Evolutionary conservation across 2,797 vertebrate species (phyloP), one percentile per base, ranked within the genome.

Genomic region (Heterohyrax brucei): DNA sequence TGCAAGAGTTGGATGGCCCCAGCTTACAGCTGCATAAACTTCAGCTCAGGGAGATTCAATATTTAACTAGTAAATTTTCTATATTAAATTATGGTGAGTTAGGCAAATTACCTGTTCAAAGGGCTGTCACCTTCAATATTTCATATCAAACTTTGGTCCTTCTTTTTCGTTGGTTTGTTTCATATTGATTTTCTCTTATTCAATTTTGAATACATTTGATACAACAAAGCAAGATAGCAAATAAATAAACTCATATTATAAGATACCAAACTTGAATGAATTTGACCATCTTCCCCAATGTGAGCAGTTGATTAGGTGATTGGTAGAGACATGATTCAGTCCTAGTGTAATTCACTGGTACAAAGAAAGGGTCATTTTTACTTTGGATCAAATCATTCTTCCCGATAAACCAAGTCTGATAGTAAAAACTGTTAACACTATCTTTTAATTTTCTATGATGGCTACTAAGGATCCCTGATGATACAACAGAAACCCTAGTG

Each of bases 161-260:
- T 56, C 56, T 76, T 94, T 50, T 24, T 19, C 91, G 39, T 39
- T 39, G 39, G 39, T 88, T 89, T 9, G n/a, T 78, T 78, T 93
- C 1, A 30, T 84, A 28, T 73, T 88, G 44, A 83, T 4, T 81
- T 14, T 18, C 53, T 46, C 18, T 28, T 62, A 48, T 53, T 46
- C 33, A 26, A 8, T 10, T 1, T 76, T 80, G n/a, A 3, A 19
- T 80, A 61, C 10, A 44, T 72, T 50, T 56, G 53, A 16, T 95
- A 21, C 39, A 84, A 62, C 28, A 83, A 85, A 92, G 18, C 28
- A 68, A 19, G 28, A 64, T 16, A 46, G 1, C 19, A 81, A 77
- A 72, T 33, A 19, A 33, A 53, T 73, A 33, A 44, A 24, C 10
- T 48, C 4, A 83, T 62, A 73, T 39, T 21, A 18, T n/a, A 50